Conservation (phyloP, 2,888 invertebrate species). For the Pollenia amentaria region DNA sequence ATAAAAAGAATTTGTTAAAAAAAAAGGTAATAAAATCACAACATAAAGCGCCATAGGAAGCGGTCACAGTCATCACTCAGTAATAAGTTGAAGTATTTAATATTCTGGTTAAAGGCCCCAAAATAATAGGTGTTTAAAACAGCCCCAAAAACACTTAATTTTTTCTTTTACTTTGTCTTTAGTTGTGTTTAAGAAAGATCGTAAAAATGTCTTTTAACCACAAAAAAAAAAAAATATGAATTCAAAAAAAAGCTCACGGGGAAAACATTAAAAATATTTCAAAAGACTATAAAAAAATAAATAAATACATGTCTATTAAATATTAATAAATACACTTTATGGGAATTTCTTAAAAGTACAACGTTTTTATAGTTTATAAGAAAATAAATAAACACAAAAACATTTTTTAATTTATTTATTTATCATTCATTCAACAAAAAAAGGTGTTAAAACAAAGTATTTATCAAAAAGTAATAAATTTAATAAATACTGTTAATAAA, state of each 20-base stretch:
- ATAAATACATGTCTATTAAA: conserved; percentile 49
- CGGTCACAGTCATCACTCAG: neutral
- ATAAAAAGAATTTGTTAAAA: conserved; percentile 38
- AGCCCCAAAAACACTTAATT: conserved; percentile 35
- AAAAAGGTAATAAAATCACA: conserved; percentile 46
- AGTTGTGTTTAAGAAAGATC: conserved; percentile 44
- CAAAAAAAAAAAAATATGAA: neutral
- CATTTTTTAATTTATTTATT: neutral
- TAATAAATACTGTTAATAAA: neutral
- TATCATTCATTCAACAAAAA: neutral
- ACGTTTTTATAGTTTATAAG: conserved; percentile 46
- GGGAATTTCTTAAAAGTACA: conserved; percentile 43
- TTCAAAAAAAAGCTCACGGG: conserved; percentile 9
- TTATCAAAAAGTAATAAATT: conserved; percentile 4
- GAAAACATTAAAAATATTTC: conserved; percentile 29
- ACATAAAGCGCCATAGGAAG: conserved; percentile 54
- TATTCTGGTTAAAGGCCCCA: conserved; percentile 53
- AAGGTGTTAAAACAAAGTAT: conserved; percentile 48
- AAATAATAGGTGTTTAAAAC: conserved; percentile 56
- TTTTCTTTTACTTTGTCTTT: neutral
- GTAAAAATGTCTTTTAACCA: conserved; percentile 51
- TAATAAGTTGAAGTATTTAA: conserved; percentile 10
- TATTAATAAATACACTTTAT: conserved; percentile 63
- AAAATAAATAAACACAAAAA: conserved; percentile 29
- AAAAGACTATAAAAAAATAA: conserved; percentile 40